phyloP scores from a whole-genome alignment of 2,113 vertebrate species.

The Phocoena sinus region DNA sequence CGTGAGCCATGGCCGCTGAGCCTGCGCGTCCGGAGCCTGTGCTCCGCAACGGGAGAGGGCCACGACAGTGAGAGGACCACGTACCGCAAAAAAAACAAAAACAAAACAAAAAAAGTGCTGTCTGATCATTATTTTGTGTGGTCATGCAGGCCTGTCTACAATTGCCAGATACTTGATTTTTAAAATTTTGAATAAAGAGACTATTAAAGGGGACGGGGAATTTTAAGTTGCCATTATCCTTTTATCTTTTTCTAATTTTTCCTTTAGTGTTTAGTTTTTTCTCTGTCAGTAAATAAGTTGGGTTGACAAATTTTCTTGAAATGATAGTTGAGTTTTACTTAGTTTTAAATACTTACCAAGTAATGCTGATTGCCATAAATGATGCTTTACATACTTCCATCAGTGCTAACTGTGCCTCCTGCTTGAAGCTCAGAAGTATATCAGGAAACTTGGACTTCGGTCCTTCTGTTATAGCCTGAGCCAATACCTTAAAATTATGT shows the following conservation, averaged over 20 bases:
- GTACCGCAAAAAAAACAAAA: too few relatives aligned
- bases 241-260: constrained; percentile 21
- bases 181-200: not conserved
- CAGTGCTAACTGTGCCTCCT: not conserved
- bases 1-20: too few relatives aligned
- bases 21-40: too few relatives aligned
- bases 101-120: not conserved
- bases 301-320: not conserved
- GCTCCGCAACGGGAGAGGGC: too few relatives aligned
- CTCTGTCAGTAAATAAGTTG: not conserved
- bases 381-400: not conserved
- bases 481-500: not conserved
- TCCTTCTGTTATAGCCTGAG: not conserved
- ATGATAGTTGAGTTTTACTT: not conserved
- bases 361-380: not conserved
- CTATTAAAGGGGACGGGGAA: not conserved
- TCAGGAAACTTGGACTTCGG: not conserved
- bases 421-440: not conserved
- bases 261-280: not conserved
- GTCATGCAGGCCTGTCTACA: not conserved
- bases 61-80: too few relatives aligned
- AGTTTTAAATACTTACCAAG: constrained; percentile 21
- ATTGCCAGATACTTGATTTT: not conserved
- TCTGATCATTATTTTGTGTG: not conserved
- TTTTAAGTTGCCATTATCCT: not conserved